Evolutionary conservation across 2,113 vertebrate species (phyloP).

Genomic region (Ornithorhynchus anatinus): DNA sequence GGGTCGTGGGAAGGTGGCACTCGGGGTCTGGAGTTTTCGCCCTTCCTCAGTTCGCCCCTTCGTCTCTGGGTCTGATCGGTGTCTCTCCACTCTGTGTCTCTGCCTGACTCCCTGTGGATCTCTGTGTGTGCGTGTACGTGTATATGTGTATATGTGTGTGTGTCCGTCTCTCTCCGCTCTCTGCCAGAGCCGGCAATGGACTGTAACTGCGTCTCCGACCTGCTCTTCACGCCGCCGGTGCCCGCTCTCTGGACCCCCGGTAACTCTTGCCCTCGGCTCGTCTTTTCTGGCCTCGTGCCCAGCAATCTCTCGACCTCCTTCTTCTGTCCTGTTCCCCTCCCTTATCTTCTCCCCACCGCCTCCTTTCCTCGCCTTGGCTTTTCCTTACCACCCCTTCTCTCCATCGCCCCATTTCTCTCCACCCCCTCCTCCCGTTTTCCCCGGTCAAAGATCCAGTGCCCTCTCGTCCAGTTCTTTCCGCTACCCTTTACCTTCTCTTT

Average conservation of each 20-base stretch:
- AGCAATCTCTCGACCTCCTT: background rate
- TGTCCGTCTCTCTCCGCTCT: slow-evolving; percentile 62
- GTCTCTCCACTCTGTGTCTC: no score
- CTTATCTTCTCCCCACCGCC: background rate
- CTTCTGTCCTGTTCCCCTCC: background rate
- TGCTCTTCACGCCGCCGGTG: slow-evolving; percentile 86
- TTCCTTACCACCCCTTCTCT: background rate
- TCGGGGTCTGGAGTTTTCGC: background rate
- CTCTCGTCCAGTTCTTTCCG: background rate
- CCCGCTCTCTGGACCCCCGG: slow-evolving; percentile 93
- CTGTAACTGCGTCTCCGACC: slow-evolving; percentile 92
- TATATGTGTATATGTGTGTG: no score
- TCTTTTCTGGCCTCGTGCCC: background rate
- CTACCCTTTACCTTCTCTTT: no score
- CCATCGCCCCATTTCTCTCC: background rate
- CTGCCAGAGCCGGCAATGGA: slow-evolving; percentile 76
- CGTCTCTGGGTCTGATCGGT: no score
- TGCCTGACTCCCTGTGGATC: background rate
- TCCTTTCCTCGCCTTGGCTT: background rate
- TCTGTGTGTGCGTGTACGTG: slow-evolving; percentile 49
- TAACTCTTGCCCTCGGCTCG: slow-evolving; percentile 52
- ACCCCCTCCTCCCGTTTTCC: background rate
- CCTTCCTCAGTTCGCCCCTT: background rate
- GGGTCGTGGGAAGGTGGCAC: background rate
- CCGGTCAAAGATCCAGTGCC: no score